Evolutionary conservation across 2,113 vertebrate species (phyloP).

Genomic region (Trichomycterus rosablanca): DNA sequence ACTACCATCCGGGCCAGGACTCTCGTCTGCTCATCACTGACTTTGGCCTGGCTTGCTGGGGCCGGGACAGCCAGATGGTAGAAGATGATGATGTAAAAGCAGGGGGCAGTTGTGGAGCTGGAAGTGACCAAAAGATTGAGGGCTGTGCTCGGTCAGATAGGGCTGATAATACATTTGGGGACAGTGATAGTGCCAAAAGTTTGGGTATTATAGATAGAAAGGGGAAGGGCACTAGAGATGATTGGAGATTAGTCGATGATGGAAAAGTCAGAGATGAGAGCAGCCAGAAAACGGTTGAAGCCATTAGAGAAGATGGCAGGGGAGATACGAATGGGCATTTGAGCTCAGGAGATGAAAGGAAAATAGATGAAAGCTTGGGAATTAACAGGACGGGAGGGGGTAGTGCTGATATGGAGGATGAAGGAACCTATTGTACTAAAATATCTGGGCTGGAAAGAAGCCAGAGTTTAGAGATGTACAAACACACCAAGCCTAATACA

Average conservation of each 20-base stretch:
- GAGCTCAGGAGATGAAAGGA: slow-evolving; percentile 8
- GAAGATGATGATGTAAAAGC: slow-evolving; percentile 2
- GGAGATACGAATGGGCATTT: slow-evolving; percentile 10
- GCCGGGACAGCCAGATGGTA: neutral
- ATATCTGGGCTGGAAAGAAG: neutral
- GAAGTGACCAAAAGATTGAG: neutral
- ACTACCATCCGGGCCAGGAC: slow-evolving; percentile 59
- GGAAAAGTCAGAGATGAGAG: slow-evolving; percentile 23
- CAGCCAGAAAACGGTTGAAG: slow-evolving; percentile 12
- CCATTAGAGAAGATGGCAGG: slow-evolving; percentile 18
- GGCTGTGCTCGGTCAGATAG: neutral
- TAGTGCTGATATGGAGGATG: slow-evolving; percentile 16
- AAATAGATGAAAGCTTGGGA: neutral
- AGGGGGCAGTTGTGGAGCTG: neutral
- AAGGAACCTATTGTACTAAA: neutral
- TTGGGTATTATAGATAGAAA: slow-evolving; percentile 20
- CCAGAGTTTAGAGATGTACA: slow-evolving; percentile 5
- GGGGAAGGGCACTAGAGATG: slow-evolving; percentile 2
- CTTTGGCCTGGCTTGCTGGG: slow-evolving; percentile 60
- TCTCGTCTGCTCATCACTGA: slow-evolving; percentile 59
- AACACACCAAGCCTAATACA: neutral
- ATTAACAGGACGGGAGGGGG: slow-evolving; percentile 6
- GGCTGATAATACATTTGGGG: slow-evolving; percentile 9
- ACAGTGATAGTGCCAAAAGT: slow-evolving; percentile 7
- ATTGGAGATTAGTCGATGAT: slow-evolving; percentile 23